phyloP scores from a whole-genome alignment of 2,888 invertebrate species.

The Altica lythri region DNA sequence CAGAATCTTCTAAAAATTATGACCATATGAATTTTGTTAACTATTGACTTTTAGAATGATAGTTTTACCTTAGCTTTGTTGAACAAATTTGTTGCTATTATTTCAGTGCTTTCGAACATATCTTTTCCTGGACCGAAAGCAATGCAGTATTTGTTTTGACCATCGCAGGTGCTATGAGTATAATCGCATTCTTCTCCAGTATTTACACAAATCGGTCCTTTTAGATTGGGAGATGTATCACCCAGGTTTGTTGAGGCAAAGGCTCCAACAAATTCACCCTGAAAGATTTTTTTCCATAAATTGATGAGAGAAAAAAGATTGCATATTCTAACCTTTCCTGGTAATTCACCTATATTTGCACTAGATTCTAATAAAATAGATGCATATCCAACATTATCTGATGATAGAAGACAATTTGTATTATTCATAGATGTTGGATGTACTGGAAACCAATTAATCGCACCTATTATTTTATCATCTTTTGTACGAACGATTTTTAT shows the following conservation, averaged over 20 bases:
- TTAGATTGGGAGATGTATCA: constrained; percentile 90
- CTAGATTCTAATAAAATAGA: constrained; percentile 79
- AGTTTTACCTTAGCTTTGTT: constrained; percentile 76
- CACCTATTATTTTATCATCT: constrained; percentile 69
- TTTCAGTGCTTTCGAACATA: constrained; percentile 90
- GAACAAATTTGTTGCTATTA: constrained; percentile 80
- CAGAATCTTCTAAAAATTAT: no score
- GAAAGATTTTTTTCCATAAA: constrained; percentile 29
- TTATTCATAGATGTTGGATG: constrained; percentile 97
- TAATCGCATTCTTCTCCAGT: constrained; percentile 77
- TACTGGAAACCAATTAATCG: constrained; percentile 94
- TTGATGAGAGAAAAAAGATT: background rate
- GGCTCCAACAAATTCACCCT: constrained; percentile 87
- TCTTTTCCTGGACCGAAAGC: constrained; percentile 87
- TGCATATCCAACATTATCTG: constrained; percentile 93
- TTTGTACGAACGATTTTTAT: constrained; percentile 70
- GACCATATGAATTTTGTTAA: no score
- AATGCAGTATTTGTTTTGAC: constrained; percentile 73
- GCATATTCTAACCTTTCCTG: constrained; percentile 69
- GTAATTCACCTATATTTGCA: constrained; percentile 70
- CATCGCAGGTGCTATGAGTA: constrained; percentile 72
- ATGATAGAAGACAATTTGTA: constrained; percentile 82
- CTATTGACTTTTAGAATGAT: background rate
- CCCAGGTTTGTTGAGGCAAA: constrained; percentile 92
- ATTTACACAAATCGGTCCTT: constrained; percentile 80